phyloP scores from a whole-genome alignment of 2,888 invertebrate genomes.

The Argyra leucocephala region DNA sequence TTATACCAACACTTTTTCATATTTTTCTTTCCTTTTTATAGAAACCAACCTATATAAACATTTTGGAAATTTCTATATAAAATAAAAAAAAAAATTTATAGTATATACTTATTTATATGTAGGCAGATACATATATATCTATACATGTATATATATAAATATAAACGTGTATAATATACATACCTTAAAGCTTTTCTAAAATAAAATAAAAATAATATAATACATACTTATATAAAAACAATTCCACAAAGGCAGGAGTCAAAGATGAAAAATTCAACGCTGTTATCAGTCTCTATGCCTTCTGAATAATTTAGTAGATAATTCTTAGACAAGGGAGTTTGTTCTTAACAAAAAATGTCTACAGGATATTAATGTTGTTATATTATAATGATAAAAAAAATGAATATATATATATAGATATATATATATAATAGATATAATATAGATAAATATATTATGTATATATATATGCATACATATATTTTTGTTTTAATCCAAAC shows the following conservation, averaged over 20 bases:
- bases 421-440: too few relatives aligned
- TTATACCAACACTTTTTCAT: neutral
- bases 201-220: neutral
- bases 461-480: too few relatives aligned
- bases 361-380: neutral
- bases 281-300: neutral
- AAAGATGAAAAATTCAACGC: neutral
- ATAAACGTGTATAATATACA: too few relatives aligned
- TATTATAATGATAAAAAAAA: neutral
- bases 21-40: neutral
- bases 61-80: too few relatives aligned
- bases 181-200: neutral
- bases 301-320: neutral
- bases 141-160: neutral
- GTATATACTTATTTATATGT: too few relatives aligned
- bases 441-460: too few relatives aligned
- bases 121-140: neutral
- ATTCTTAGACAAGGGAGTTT: neutral
- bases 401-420: too few relatives aligned
- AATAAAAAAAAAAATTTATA: too few relatives aligned
- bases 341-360: neutral
- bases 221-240: neutral
- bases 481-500: too few relatives aligned
- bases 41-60: too few relatives aligned
- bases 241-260: neutral